Percentiles rank a stretch among this genome's conserved stretches.
phyloP scores from a whole-genome alignment of 2,797 vertebrate species.

The Falco peregrinus region DNA sequence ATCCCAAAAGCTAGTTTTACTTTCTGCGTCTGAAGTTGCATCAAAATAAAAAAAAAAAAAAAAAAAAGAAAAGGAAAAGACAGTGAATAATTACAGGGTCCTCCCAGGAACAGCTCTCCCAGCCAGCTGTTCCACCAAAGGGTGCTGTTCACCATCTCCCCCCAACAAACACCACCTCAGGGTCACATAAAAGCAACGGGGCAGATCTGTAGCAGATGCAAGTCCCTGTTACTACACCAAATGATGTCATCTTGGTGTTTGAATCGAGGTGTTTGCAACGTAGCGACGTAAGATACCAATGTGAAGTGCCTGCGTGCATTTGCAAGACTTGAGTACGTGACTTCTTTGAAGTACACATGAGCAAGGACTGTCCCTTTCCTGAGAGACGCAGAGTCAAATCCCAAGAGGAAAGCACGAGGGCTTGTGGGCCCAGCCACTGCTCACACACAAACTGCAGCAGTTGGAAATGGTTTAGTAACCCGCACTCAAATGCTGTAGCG shows the following conservation, averaged over 20 bases:
- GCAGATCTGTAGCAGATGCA: not conserved
- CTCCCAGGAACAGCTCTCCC: not conserved
- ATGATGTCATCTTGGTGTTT: not conserved
- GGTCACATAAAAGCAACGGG: not conserved
- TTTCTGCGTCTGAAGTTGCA: not conserved
- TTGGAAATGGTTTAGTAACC: not conserved
- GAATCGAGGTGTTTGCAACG: not conserved
- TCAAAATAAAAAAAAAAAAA: not conserved
- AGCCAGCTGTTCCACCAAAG: not conserved
- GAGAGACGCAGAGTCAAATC: not conserved
- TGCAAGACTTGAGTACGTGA: not conserved
- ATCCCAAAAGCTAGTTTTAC: not conserved
- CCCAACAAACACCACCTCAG: not conserved
- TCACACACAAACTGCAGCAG: not conserved
- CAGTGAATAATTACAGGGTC: not conserved
- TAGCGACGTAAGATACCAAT: not conserved
- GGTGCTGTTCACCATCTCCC: not conserved
- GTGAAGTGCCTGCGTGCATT: not conserved
- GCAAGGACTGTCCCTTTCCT: not conserved
- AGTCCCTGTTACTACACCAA: not conserved
- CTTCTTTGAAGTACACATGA: not conserved
- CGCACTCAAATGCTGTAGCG: not conserved
- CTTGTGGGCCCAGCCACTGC: not conserved
- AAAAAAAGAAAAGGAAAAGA: not conserved
- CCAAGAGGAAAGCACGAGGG: not conserved